These are phyloP conservation scores for Osmoderma eremita DNA, from an alignment of 2,888 invertebrate species.

Conservation along the genomic window DNA sequence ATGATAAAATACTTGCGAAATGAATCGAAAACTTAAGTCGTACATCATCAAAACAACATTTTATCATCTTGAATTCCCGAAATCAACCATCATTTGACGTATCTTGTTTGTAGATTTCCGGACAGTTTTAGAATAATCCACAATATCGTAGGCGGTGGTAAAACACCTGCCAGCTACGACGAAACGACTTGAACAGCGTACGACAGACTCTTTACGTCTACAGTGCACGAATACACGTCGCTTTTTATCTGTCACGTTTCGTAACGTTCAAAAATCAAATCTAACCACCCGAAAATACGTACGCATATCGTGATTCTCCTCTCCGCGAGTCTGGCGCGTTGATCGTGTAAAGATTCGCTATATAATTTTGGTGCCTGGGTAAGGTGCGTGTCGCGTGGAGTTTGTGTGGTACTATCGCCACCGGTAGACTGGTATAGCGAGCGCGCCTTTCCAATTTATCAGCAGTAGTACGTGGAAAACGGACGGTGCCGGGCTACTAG, in stretches of 20 bases:
- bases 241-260: conserved; percentile 8
- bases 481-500: not conserved
- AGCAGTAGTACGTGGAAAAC: too few relatives aligned
- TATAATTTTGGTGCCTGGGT: conserved; percentile 1
- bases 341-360: not conserved
- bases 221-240: not conserved
- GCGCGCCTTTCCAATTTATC: too few relatives aligned
- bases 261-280: not conserved
- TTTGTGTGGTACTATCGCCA: not conserved
- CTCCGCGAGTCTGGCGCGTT: not conserved
- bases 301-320: not conserved
- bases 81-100: too few relatives aligned
- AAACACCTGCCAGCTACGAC: not conserved
- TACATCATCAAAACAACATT: too few relatives aligned
- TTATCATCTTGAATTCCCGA: too few relatives aligned
- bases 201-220: not conserved
- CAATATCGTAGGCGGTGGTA: not conserved
- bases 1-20: too few relatives aligned
- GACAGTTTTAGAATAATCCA: not conserved
- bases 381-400: not conserved
- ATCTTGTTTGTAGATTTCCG: not conserved
- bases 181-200: not conserved
- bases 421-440: too few relatives aligned
- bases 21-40: too few relatives aligned
- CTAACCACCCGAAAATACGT: not conserved